Base-by-base conservation (phyloP, 2,888 invertebrate species). In the Diarsia mendica region DNA sequence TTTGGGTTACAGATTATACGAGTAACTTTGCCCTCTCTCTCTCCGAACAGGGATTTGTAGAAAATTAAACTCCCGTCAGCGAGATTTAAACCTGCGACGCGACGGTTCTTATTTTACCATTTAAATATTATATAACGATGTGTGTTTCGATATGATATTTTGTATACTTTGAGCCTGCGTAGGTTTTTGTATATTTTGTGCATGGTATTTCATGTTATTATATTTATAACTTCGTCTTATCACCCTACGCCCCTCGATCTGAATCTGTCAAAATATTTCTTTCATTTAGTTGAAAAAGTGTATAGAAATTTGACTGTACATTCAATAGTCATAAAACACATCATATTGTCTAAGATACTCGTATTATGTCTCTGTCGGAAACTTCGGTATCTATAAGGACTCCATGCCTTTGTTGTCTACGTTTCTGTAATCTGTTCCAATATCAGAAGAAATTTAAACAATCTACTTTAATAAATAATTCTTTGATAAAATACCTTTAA, bases 51-150 rank as follows among this genome's bases (percentile, higher is more conserved):
- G 77, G 82, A 81, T 77, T 77, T 63, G 67, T 39, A 61, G 64
- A 77, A 82, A 77, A 80, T 80, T 82, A 80, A 77, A 80, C 82
- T 80, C 33, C 13, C 72, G 77, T 77, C 82, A 81, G 79, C 76
- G 81, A 69, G 76, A 76, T 66, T 80, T 69, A 76, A 79, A 67
- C 33, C 23, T 18, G 60, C 63, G 68, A 33, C 15, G 60, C 63
- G 68, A 33, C 13, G 68, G 48, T 49, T 76, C 71, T 67, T 67
- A 77, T 81, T 81, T 81, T 67, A 39, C 44, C 58, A 64, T 80
- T 77, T 55, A 18, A 72, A 78, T 64, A 72, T n/a, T 61, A 58
- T 53, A 39, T 69, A 51, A 23, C 20, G 44, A 23, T 68, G 55
- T 46, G 28, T 58, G 49, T 33, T 65, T 3, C 23, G 33, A 58